A percentile compares a stretch with the other conserved stretches of the same genome.
Evolutionary conservation across 2,113 vertebrate species (phyloP).

Genomic region (Furnarius figulus): DNA sequence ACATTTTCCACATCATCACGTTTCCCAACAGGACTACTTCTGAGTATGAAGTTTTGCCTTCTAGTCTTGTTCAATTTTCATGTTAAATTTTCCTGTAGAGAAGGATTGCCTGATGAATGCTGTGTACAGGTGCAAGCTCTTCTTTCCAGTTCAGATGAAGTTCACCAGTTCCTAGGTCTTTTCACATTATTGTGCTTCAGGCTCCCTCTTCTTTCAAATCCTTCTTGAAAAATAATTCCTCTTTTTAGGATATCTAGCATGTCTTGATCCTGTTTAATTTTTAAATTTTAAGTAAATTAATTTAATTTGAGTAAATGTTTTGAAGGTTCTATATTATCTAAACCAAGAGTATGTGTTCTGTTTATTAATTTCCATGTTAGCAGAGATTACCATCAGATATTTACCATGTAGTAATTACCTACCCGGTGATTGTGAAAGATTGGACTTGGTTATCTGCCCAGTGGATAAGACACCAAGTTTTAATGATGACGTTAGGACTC

Average conservation of each 20-base stretch:
- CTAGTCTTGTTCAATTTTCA: background rate
- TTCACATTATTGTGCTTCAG: background rate
- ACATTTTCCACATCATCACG: slow-evolving; percentile 5
- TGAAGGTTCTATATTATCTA: background rate
- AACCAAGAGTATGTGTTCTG: background rate
- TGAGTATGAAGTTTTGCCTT: background rate
- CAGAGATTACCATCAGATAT: background rate
- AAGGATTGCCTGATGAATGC: background rate
- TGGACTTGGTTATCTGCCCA: background rate
- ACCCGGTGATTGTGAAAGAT: background rate
- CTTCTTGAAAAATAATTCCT: background rate
- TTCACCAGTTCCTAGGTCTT: background rate
- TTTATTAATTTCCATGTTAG: background rate
- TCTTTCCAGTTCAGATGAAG: background rate
- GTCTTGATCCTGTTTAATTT: background rate
- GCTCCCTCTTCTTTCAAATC: background rate
- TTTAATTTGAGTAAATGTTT: background rate
- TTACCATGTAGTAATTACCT: background rate
- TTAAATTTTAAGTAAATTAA: background rate
- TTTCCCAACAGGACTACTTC: slow-evolving; percentile 15
- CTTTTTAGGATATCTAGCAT: background rate
- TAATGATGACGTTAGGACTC: background rate
- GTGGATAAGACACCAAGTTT: background rate
- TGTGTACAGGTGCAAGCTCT: background rate
- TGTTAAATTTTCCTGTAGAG: background rate